phyloP scores from a whole-genome alignment of 2,113 vertebrate species.

The Addax nasomaculatus region DNA sequence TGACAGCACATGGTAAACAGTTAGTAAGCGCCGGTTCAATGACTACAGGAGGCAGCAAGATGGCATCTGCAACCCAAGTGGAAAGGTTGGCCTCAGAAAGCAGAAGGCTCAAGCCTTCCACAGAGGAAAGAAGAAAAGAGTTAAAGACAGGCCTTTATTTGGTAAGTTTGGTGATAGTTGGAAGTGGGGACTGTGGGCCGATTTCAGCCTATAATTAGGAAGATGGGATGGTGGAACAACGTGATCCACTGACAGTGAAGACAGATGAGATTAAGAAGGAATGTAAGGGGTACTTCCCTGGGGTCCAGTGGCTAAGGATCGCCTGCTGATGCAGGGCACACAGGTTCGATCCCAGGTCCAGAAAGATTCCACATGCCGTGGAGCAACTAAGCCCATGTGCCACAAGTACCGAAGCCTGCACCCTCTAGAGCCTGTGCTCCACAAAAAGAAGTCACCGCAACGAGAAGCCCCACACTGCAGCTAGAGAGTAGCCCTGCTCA shows the following conservation, averaged over 20 bases:
- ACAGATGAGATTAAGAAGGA: neutral
- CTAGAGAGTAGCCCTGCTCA: neutral
- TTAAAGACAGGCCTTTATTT: neutral
- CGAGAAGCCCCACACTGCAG: rapidly evolving
- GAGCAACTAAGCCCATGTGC: neutral
- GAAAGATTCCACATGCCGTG: neutral
- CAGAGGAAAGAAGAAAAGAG: neutral
- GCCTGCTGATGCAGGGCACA: neutral
- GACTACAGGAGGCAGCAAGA: neutral
- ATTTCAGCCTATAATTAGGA: neutral
- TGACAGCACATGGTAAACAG: neutral
- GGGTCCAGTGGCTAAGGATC: neutral
- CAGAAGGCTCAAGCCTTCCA: neutral
- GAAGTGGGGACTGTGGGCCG: neutral
- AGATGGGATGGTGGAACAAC: neutral
- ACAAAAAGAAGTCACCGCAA: neutral
- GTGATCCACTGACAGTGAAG: neutral
- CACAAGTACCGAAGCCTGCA: neutral
- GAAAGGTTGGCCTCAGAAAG: neutral
- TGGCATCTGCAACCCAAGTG: neutral
- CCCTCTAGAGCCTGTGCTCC: neutral
- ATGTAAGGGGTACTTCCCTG: neutral
- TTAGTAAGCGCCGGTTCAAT: neutral
- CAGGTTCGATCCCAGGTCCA: neutral
- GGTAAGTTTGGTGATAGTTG: neutral